Base-by-base conservation (phyloP, 2,888 invertebrate genomes). In the Tetropium fuscum region DNA sequence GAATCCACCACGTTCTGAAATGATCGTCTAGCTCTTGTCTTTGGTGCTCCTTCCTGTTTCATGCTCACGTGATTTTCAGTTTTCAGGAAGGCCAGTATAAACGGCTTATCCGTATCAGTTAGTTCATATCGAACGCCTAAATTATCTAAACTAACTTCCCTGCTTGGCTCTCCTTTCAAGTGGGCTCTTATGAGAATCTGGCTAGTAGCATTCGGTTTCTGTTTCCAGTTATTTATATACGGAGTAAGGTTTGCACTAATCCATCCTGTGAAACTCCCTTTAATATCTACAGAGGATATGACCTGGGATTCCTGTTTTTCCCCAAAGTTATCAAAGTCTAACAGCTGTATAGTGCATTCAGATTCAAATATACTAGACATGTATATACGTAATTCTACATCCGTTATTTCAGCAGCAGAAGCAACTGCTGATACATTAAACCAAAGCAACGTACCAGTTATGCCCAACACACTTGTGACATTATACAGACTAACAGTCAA, bases 401-500 rank as follows among this genome's bases (percentile, higher is more conserved):
- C 90, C 69, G 95, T 89, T 25, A 94, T 88, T 8, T 87, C 85
- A 73, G 95, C 92, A 65, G 91, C 91, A 1, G 87, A 84, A 3
- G 96, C 90, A 73, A 95, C 94, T 3, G 91, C 88, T n/a, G n/a
- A n/a, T 54, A 95, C 91, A 82, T 97, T 95, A 82, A 98, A 98
- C 93, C 94, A 96, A 53, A 96, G 88, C 58, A 94, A 88, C 73
- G 93, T 88, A 2, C 95, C 95, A 74, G 92, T 89, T 64, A 94
- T 94, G 77, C 95, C 93, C 6, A 93, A 87, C 47, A 93, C 86
- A 47, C 89, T 89, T 27, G 90, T 87, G 38, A 92, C 86, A 75
- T 91, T 92, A 83, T 92, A 91, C 79, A 94, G 94, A 70, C 94
- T 89, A 83, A 97, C 96, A 74, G 95, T 95, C 90, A 96, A 94